Percentiles rank a stretch among this genome's conserved stretches.
Evolutionary conservation across 2,113 vertebrate species (phyloP).

Genomic region (Cebus imitator): DNA sequence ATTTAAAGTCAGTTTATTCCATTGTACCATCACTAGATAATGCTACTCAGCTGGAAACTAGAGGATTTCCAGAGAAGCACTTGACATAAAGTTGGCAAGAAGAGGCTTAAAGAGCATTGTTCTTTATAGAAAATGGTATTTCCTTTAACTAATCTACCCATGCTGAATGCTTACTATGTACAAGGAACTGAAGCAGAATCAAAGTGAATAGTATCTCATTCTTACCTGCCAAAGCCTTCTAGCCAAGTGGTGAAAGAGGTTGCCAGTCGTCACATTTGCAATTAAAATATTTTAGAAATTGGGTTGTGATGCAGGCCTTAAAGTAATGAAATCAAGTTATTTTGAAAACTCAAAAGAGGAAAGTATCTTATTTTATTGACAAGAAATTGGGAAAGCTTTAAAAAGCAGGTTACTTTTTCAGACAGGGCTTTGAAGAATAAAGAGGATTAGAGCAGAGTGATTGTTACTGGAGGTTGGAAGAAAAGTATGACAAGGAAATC

Average conservation of each 20-base stretch:
- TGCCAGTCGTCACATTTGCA: neutral
- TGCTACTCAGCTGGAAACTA: neutral
- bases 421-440: neutral
- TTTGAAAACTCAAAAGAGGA: neutral
- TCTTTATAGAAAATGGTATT: neutral
- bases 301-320: neutral
- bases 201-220: neutral
- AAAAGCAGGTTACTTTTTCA: neutral
- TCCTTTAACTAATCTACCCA: neutral
- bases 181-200: neutral
- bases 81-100: neutral
- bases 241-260: neutral
- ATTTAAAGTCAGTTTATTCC: neutral
- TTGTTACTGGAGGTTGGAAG: neutral
- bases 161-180: neutral
- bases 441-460: neutral
- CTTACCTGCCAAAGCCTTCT: neutral
- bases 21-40: neutral
- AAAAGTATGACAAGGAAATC: neutral
- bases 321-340: neutral
- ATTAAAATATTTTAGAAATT: neutral
- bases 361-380: neutral
- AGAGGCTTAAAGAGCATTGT: neutral
- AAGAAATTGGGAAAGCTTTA: neutral
- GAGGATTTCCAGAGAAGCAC: neutral